Base-by-base conservation (phyloP, 2,888 invertebrate genomes). In the Acrobeloides nanus region DNA sequence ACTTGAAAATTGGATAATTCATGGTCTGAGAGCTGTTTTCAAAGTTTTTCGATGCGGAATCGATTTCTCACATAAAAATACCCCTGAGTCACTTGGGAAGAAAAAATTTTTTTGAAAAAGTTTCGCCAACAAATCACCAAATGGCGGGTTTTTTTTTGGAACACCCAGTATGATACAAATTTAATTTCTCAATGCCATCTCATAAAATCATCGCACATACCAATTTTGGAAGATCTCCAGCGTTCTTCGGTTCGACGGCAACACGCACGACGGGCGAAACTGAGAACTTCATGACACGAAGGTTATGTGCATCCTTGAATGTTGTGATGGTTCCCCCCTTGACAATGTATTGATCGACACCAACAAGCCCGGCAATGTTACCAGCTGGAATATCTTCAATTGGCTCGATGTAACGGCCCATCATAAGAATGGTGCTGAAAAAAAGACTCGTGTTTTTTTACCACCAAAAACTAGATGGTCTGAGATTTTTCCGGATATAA, bases 281-380 rank as follows among this genome's bases (percentile, higher is more conserved):
- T 68, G 89, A 89, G 85, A 99, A 99, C 80, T 99, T 99, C 97
- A 99, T 99, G 66, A 95, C 90, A 81, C 75, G 81, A 87, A 97
- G 85, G 83, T 99, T 99, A 82, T 99, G 97, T 10, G 97, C 95
- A 75, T 93, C 89, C 80, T 97, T 95, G 82, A 82, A 93, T 27
- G 97, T 99, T 65, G 90, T 86, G 76, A 99, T 95, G 70, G 97
- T 99, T 73, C 97, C 97, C 61, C 95, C 97, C 80, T 99, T 99
- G 51, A 99, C 87, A 75, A 99, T 82, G 81, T 88, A 99, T 80
- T 99, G 95, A 81, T 99, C 97, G 41, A 99, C 95, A 74, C 97
- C 97, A 64, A 99, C 97, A 74, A 99, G 82, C 81, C 97, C 97
- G 76, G 95, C 97, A 79, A 99, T 99, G 83, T 99, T 99, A 73